Percentiles rank a stretch among this genome's conserved stretches.
Conservation (phyloP, 2,113 vertebrate species). For the Taxidea taxus region DNA sequence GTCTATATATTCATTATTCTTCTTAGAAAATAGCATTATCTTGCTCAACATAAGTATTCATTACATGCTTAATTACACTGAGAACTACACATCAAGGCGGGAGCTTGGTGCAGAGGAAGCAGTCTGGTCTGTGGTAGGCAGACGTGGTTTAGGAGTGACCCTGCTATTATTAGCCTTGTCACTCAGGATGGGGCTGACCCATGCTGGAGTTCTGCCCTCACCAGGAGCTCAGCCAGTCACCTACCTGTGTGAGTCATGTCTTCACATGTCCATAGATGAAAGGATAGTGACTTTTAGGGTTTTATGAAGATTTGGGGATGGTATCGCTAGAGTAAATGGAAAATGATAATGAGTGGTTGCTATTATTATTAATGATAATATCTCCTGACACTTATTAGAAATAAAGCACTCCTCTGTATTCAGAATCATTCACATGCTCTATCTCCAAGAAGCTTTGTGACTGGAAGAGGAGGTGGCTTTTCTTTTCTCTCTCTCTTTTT, state of each 20-base stretch:
- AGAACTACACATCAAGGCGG: background rate
- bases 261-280: background rate
- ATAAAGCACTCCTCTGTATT: background rate
- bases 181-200: fast-evolving
- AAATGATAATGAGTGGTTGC: background rate
- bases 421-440: background rate
- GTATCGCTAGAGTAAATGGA: fast-evolving
- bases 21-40: constrained; percentile 29
- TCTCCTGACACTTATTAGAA: background rate
- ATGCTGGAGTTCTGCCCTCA: fast-evolving
- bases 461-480: background rate
- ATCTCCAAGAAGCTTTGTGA: background rate
- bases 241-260: background rate
- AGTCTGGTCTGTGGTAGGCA: background rate
- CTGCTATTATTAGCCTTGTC: background rate
- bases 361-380: background rate
- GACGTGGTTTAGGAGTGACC: background rate
- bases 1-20: constrained; percentile 11
- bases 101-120: background rate
- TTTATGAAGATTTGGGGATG: background rate
- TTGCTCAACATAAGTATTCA: constrained; percentile 8
- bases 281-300: background rate
- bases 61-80: constrained; percentile 13
- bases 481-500: too few relatives aligned
- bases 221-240: background rate